Evolutionary conservation across 2,888 invertebrate genomes (phyloP).

Genomic region (Monoplex corrugatus): DNA sequence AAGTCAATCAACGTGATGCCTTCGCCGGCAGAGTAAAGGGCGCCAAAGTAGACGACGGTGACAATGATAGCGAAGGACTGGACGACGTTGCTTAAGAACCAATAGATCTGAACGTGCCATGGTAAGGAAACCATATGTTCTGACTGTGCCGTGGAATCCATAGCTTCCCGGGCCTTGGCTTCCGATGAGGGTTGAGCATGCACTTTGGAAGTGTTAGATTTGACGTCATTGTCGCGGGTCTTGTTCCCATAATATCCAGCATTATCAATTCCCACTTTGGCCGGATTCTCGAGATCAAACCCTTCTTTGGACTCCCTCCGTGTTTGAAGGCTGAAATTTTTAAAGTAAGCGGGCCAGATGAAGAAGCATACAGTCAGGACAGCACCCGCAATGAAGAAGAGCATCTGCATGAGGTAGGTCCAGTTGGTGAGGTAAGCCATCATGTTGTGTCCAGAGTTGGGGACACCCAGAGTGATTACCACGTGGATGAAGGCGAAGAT

Average conservation of each 20-base stretch:
- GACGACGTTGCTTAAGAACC: conserved; percentile 68
- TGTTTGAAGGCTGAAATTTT: no score
- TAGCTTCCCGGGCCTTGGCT: no score
- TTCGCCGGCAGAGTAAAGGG: conserved; percentile 58
- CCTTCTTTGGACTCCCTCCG: no score
- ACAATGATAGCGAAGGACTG: conserved; percentile 67
- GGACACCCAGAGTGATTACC: conserved; percentile 27
- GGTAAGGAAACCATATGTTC: conserved; percentile 29
- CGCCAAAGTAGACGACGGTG: conserved; percentile 72
- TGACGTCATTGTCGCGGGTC: no score
- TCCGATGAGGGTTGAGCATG: no score
- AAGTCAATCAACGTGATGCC: conserved; percentile 58
- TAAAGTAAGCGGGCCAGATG: not conserved
- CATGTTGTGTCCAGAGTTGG: conserved; percentile 51
- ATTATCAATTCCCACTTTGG: no score
- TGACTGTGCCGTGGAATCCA: no score
- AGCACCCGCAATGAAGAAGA: conserved; percentile 67
- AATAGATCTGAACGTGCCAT: conserved; percentile 70
- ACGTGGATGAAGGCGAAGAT: conserved; percentile 51
- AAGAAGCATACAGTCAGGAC: conserved; percentile 49
- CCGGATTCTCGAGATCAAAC: no score
- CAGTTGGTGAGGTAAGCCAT: conserved; percentile 77
- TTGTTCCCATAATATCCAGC: no score
- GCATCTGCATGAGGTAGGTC: conserved; percentile 72
- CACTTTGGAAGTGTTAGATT: no score